Conservation (phyloP, 2,113 vertebrate species). For the Calonectris borealis region DNA sequence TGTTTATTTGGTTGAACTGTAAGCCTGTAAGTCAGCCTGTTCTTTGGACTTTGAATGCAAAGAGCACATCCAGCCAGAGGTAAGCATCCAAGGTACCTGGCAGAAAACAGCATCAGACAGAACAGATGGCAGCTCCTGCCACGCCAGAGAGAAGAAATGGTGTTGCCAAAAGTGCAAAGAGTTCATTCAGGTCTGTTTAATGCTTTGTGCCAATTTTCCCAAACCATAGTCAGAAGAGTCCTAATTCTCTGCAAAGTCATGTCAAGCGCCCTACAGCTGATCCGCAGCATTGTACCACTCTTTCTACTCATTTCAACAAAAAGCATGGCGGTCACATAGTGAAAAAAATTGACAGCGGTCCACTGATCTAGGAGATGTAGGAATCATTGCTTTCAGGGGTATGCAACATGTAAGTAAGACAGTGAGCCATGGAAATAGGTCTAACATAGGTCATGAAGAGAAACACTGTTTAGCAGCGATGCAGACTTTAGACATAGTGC, state of each 20-base stretch:
- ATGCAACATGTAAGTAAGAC: neutral
- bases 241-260: neutral
- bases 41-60: neutral
- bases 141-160: neutral
- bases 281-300: neutral
- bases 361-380: neutral
- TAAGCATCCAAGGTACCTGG: slow-evolving; percentile 15
- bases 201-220: neutral
- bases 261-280: neutral
- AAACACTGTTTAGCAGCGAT: neutral
- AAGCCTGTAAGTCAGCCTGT: neutral
- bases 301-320: neutral
- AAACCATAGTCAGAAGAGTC: neutral
- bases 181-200: neutral
- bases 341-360: neutral
- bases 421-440: neutral
- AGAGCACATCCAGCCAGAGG: neutral
- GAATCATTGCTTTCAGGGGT: neutral
- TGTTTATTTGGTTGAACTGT: neutral
- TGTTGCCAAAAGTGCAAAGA: neutral
- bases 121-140: slow-evolving; percentile 26
- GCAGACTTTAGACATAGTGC: neutral
- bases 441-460: neutral
- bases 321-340: neutral
- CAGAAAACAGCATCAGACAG: neutral